These are phyloP conservation scores for Glareola pratincola DNA, from an alignment of 2,113 vertebrate genomes.

Conservation along the genomic window DNA sequence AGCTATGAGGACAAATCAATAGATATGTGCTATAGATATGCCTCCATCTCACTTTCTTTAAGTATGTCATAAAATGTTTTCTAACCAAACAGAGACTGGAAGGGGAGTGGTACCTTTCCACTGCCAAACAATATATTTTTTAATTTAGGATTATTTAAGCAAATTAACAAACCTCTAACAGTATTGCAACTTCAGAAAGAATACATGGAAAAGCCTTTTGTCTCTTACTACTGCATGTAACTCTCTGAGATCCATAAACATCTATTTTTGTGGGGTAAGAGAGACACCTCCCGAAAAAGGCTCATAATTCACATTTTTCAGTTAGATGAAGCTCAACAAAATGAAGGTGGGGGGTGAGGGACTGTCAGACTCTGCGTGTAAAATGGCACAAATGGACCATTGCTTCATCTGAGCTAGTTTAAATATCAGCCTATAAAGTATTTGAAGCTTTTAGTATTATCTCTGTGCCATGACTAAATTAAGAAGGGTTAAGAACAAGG, in stretches of 20 bases:
- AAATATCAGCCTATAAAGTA: neutral
- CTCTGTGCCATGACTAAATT: neutral
- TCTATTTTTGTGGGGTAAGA: neutral
- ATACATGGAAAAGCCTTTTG: neutral
- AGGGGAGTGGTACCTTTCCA: neutral
- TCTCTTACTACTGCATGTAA: neutral
- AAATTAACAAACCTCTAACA: neutral
- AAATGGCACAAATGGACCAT: neutral
- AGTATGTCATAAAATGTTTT: neutral
- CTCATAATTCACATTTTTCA: neutral
- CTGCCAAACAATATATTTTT: neutral
- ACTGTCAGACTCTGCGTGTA: neutral
- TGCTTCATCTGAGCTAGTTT: neutral
- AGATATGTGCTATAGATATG: neutral
- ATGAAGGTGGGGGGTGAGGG: neutral
- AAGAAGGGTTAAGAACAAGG: neutral
- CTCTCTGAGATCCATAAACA: neutral
- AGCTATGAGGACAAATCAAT: neutral
- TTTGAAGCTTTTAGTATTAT: neutral
- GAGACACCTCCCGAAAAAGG: neutral
- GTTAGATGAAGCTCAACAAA: neutral
- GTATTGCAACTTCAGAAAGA: neutral
- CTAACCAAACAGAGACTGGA: neutral
- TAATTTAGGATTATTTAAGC: neutral
- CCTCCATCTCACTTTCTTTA: neutral